Conservation (phyloP, 2,113 vertebrate genomes). For the human region DNA sequence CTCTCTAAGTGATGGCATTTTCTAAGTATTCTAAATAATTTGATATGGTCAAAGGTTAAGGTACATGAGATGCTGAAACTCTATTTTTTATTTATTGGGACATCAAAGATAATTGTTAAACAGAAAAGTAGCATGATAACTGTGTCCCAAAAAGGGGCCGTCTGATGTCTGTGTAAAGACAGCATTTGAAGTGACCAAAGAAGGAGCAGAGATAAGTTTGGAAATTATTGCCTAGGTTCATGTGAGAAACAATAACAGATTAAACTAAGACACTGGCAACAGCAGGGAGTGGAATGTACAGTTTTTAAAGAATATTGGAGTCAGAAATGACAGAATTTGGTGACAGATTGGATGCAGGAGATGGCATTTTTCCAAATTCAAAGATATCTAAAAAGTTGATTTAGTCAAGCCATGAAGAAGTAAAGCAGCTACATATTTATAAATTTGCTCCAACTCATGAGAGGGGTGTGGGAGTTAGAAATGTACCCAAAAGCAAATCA, state of each 20-base stretch:
- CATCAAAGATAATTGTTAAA: neutral
- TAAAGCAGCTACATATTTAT: constrained; percentile 44
- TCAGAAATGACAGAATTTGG: constrained; percentile 58
- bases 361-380: constrained; percentile 54
- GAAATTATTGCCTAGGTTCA: neutral
- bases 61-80: neutral
- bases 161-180: neutral
- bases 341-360: constrained; percentile 56
- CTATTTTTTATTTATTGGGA: neutral
- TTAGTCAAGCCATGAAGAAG: constrained; percentile 33
- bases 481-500: neutral
- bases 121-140: neutral
- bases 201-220: constrained; percentile 9
- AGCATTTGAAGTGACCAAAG: constrained; percentile 10
- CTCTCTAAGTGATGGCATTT: neutral
- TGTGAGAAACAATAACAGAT: neutral
- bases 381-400: constrained; percentile 53
- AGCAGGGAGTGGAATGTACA: neutral
- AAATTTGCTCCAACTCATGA: constrained; percentile 25
- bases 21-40: neutral
- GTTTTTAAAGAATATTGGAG: constrained; percentile 51
- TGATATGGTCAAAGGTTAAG: neutral
- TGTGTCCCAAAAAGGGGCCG: neutral
- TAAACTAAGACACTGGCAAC: constrained; percentile 15
- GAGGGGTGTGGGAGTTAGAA: neutral